Base-by-base conservation (phyloP, 2,888 invertebrate genomes). In the Leptopilina myrica region DNA sequence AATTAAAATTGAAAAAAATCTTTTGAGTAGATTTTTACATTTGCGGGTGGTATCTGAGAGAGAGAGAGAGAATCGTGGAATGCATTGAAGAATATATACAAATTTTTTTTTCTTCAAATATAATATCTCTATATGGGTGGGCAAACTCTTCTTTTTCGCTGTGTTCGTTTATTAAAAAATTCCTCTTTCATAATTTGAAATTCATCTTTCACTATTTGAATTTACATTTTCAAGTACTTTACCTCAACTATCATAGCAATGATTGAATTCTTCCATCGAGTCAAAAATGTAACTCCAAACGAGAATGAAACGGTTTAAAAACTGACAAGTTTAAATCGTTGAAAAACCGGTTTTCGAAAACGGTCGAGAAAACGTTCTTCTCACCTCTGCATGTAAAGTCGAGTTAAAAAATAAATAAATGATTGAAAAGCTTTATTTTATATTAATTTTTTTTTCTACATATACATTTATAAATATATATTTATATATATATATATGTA, bases 181-280 rank as follows among this genome's bases (percentile, higher is more conserved):
- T 77, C 73, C 80, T 73, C 73, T 77, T 75, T 78, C 79, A 78
- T 75, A 75, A 67, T 66, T 67, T 65, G 69, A 43, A 76, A 49
- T 77, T 77, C 78, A 67, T 66, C 46, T 15, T 76, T 77, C 69
- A 56, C 59, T 67, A 59, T 80, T 20, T 8, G 76, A 76, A 56
- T 62, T n/a, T 49, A 56, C 80, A 76, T 26, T 49, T 62, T 20
- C 40, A 64, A 64, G 76, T 56, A 62, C 76, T 66, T 76, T 66
- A 80, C 43, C 80, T 33, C 40, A 33, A 56, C n/a, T 56, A 26
- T 59, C 64, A 78, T 66, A 46, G 77, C 62, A 62, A 20, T 62
- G n/a, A 59, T 59, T 59, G 15, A 20, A 20, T 62, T 62, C 62
- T 62, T 62, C 20, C 7, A 9, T n/a, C n/a, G n/a, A 59, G 59